These are phyloP conservation scores for Cecidostiba fungosa DNA, from an alignment of 2,888 invertebrate genomes.

Conservation along the genomic window DNA sequence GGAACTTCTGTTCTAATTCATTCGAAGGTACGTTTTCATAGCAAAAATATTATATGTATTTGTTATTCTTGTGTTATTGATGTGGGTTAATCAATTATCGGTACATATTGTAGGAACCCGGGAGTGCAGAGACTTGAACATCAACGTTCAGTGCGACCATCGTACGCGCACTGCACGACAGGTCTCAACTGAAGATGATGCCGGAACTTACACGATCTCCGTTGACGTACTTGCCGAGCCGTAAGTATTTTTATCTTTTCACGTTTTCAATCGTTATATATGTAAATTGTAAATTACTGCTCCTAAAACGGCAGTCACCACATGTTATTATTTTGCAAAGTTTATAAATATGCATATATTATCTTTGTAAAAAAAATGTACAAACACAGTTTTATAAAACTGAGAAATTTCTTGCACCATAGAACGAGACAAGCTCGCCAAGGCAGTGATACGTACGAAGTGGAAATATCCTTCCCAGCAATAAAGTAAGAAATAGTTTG, in stretches of 20 bases:
- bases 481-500: conserved; percentile 87
- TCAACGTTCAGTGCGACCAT: conserved; percentile 95
- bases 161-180: conserved; percentile 81
- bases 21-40: conserved; percentile 85
- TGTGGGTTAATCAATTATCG: neutral
- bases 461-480: conserved; percentile 95
- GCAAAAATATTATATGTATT: neutral
- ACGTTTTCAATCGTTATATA: neutral
- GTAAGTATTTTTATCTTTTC: conserved; percentile 83
- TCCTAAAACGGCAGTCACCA: conserved; percentile 1
- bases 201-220: conserved; percentile 91
- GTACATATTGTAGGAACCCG: conserved; percentile 82
- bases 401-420: conserved; percentile 70
- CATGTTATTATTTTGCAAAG: conserved; percentile 19
- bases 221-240: conserved; percentile 92
- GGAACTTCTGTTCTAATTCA: conserved; percentile 97
- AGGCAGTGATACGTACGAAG: conserved; percentile 94
- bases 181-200: conserved; percentile 84
- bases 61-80: neutral
- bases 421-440: conserved; percentile 92
- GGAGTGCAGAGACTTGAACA: conserved; percentile 94
- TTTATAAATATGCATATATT: conserved; percentile 24
- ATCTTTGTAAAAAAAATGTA: conserved; percentile 51
- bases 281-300: conserved; percentile 42
- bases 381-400: conserved; percentile 67